These are phyloP conservation scores for Epicampocera succincta DNA, from an alignment of 2,888 invertebrate species.

Conservation along the genomic window DNA sequence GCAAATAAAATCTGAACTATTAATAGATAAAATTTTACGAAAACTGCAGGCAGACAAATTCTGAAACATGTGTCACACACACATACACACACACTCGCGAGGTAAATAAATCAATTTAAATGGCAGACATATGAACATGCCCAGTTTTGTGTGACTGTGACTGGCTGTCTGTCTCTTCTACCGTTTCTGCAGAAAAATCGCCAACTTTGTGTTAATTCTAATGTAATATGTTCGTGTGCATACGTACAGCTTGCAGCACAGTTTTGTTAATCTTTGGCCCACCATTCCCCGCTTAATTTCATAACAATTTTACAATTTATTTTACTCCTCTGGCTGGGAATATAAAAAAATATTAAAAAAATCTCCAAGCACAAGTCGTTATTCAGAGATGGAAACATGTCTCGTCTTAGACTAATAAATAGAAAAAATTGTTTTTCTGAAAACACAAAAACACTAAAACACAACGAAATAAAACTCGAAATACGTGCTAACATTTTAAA, in stretches of 20 bases:
- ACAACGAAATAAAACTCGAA: constrained; percentile 40
- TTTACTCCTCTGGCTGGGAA: not conserved
- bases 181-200: not conserved
- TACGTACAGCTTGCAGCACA: constrained; percentile 41
- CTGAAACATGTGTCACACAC: too few species aligned
- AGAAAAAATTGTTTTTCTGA: constrained; percentile 4
- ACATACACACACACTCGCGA: too few species aligned
- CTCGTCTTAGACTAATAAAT: constrained; percentile 60
- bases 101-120: not conserved
- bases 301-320: constrained; percentile 45
- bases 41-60: too few species aligned
- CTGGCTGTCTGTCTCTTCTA: not conserved
- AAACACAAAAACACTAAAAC: constrained; percentile 21
- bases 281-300: constrained; percentile 11
- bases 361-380: constrained; percentile 26
- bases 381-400: constrained; percentile 46
- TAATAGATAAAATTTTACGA: too few species aligned
- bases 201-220: constrained; percentile 45
- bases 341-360: too few species aligned
- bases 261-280: constrained; percentile 38
- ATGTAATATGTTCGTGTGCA: constrained; percentile 43
- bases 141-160: too few species aligned
- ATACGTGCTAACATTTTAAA: constrained; percentile 58
- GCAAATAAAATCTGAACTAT: too few species aligned
- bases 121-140: not conserved